These are phyloP conservation scores for Drosophila parthenogenetica DNA, from an alignment of 2,888 invertebrate species.

Conservation along the genomic window DNA sequence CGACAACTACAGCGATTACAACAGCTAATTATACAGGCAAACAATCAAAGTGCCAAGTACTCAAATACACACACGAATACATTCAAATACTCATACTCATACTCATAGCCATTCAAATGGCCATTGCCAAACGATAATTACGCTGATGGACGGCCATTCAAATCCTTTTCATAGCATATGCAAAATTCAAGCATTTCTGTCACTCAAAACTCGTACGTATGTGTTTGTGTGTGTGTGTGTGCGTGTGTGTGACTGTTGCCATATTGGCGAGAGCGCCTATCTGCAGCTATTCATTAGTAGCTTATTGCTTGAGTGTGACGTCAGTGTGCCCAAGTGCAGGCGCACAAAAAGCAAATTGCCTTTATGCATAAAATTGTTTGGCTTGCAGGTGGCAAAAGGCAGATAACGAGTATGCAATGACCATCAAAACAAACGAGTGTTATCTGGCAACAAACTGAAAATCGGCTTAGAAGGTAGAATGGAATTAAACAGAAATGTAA, in stretches of 20 bases:
- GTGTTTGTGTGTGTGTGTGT: neutral
- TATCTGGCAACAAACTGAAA: no score
- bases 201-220: slow-evolving; percentile 6
- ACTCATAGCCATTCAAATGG: slow-evolving; percentile 25
- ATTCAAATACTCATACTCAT: neutral
- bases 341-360: neutral
- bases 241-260: neutral
- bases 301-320: slow-evolving; percentile 12
- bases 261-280: slow-evolving; percentile 13
- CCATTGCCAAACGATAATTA: slow-evolving; percentile 46
- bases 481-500: no score
- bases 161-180: slow-evolving; percentile 45
- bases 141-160: slow-evolving; percentile 53
- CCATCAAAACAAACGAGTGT: neutral
- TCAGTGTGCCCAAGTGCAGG: slow-evolving; percentile 1
- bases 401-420: neutral
- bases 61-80: neutral
- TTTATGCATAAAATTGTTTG: neutral
- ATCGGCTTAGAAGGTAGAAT: no score
- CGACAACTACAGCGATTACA: slow-evolving; percentile 4
- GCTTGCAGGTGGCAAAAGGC: neutral
- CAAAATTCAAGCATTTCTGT: slow-evolving; percentile 38
- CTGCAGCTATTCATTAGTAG: slow-evolving; percentile 23
- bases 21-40: slow-evolving; percentile 42
- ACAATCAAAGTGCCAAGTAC: slow-evolving; percentile 6